phyloP scores from a whole-genome alignment of 2,797 vertebrate species.

The Phoeniculus purpureus region DNA sequence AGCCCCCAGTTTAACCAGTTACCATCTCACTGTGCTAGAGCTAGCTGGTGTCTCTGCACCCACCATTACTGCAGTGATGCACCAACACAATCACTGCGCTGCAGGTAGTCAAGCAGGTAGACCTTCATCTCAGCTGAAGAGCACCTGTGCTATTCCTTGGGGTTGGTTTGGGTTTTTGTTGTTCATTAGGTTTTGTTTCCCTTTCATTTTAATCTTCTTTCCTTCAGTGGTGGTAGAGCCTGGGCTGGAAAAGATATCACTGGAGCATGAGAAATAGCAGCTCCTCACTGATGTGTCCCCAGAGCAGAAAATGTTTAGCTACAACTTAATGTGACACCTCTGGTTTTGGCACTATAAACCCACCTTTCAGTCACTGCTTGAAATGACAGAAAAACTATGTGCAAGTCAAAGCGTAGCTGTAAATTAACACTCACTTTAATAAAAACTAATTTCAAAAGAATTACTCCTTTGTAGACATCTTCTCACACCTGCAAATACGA shows the following conservation, averaged over 20 bases:
- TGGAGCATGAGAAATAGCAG: background rate
- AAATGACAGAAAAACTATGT: background rate
- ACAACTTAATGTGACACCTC: background rate
- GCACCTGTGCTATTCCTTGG: background rate
- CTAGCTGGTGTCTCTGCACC: background rate
- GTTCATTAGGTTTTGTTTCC: background rate
- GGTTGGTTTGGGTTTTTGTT: background rate
- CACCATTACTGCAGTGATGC: background rate
- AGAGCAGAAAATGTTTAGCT: background rate
- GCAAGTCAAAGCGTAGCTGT: constrained; percentile 2
- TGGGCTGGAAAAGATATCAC: background rate
- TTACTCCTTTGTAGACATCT: constrained; percentile 3
- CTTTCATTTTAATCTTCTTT: background rate
- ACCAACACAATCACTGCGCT: background rate
- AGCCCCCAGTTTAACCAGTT: background rate
- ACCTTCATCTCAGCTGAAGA: background rate
- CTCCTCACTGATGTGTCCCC: background rate
- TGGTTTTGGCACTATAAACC: background rate
- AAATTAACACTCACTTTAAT: constrained; percentile 44
- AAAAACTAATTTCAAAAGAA: constrained; percentile 26
- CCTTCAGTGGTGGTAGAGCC: background rate
- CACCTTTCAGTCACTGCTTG: constrained; percentile 6
- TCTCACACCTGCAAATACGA: constrained; percentile 48
- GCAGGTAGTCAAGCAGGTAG: background rate
- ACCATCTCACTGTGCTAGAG: background rate